Evolutionary conservation across 1,140 invertebrate genomes (phyloP).

Genomic region (Sinella curviseta): DNA sequence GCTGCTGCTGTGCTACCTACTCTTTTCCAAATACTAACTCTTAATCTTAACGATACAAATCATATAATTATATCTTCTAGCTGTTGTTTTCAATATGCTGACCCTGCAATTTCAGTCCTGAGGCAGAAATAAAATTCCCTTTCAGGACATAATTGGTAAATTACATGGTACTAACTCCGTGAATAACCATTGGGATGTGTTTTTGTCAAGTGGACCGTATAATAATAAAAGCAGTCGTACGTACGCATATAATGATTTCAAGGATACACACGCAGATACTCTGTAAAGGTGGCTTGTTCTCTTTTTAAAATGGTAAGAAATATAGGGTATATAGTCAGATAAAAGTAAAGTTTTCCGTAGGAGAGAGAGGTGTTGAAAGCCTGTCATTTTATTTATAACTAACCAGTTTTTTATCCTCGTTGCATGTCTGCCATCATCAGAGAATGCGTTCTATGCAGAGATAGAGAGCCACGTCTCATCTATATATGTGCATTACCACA

Average conservation of each 20-base stretch:
- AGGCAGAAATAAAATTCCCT: constrained; percentile 11
- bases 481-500: too few relatives aligned
- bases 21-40: background rate
- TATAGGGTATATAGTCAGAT: background rate
- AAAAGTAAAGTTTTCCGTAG: background rate
- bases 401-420: background rate
- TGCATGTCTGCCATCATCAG: too few relatives aligned
- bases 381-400: constrained; percentile 17
- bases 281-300: too few relatives aligned
- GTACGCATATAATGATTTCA: too few relatives aligned
- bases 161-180: background rate
- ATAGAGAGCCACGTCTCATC: too few relatives aligned
- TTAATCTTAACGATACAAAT: constrained; percentile 15
- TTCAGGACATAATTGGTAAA: constrained; percentile 23
- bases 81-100: background rate
- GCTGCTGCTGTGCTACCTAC: background rate
- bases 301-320: too few relatives aligned
- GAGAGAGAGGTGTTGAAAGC: constrained; percentile 21
- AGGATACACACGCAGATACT: too few relatives aligned
- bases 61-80: constrained; percentile 4
- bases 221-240: constrained; percentile 2
- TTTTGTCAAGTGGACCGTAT: constrained; percentile 4
- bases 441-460: too few relatives aligned
- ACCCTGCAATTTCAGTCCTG: constrained; percentile 17
- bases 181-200: constrained; percentile 6